These are phyloP conservation scores for Chloroceryle inda DNA, from an alignment of 2,797 vertebrate genomes.

Conservation along the genomic window DNA sequence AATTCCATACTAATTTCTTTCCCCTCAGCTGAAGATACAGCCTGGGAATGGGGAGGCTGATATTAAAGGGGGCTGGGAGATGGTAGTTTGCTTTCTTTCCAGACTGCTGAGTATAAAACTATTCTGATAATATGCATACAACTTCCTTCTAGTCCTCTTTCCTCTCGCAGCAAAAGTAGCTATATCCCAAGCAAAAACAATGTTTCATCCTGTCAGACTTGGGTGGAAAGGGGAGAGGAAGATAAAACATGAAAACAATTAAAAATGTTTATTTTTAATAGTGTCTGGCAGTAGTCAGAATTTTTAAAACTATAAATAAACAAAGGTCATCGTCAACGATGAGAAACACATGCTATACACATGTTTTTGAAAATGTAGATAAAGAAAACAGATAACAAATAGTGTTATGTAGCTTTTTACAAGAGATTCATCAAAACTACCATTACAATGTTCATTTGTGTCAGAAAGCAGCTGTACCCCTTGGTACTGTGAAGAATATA, in stretches of 20 bases:
- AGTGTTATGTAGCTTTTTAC: not conserved
- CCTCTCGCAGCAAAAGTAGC: slow-evolving; percentile 31
- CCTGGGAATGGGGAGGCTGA: slow-evolving; percentile 34
- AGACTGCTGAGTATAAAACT: not conserved
- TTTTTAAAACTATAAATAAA: slow-evolving; percentile 74
- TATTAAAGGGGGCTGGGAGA: not conserved
- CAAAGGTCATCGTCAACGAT: slow-evolving; percentile 51
- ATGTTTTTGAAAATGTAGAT: slow-evolving; percentile 54
- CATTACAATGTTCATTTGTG: not conserved
- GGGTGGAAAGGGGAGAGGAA: slow-evolving; percentile 59
- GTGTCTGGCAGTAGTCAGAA: slow-evolving; percentile 70
- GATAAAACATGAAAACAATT: slow-evolving; percentile 74
- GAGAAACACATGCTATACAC: slow-evolving; percentile 65
- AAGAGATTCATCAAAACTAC: not conserved
- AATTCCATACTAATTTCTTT: not conserved
- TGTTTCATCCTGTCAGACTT: slow-evolving; percentile 69
- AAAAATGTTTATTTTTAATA: slow-evolving; percentile 76
- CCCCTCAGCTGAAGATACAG: not conserved
- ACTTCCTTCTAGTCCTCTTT: not conserved
- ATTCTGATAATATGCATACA: slow-evolving; percentile 21
- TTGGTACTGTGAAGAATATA: not conserved
- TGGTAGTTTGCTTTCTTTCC: not conserved
- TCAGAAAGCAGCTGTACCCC: not conserved
- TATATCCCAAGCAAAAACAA: slow-evolving; percentile 53
- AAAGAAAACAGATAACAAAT: slow-evolving; percentile 38